A percentile compares a stretch with the other conserved stretches of the same genome.
These are phyloP conservation scores for Cladorhizidae sp. DNA, from an alignment of 37 sponge, comb jelly and placozoan species.

Conservation along the genomic window DNA sequence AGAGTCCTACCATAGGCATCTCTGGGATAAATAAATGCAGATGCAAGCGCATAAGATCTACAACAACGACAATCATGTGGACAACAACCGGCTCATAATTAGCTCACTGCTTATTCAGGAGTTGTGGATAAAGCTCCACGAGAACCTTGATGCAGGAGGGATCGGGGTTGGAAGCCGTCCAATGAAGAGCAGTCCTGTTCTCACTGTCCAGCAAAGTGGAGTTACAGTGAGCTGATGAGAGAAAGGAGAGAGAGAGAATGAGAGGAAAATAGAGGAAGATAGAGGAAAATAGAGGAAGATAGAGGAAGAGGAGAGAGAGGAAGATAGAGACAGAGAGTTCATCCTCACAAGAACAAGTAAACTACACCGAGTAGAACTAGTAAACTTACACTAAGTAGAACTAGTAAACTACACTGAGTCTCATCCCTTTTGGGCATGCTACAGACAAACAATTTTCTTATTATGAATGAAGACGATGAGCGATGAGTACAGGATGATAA, in stretches of 20 bases:
- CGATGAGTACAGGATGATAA: no score
- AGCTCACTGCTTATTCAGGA: constrained; percentile 69
- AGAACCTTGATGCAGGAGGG: constrained; percentile 52
- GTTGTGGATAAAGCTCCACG: constrained; percentile 60
- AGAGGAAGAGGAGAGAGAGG: no score
- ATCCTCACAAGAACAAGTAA: no score
- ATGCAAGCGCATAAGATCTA: not conserved
- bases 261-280: no score
- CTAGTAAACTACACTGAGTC: no score
- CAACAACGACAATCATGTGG: not conserved
- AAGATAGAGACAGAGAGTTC: no score
- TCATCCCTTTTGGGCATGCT: no score
- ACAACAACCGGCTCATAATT: not conserved
- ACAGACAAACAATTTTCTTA: no score
- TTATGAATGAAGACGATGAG: no score
- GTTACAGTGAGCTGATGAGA: constrained; percentile 52
- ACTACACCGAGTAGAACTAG: no score
- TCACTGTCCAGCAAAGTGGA: constrained; percentile 77
- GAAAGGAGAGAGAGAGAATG: not conserved
- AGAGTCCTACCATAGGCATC: constrained; percentile 64
- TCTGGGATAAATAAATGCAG: constrained; percentile 27
- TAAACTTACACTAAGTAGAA: no score
- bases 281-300: no score
- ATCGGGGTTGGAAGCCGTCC: constrained; percentile 74
- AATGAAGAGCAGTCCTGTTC: constrained; percentile 87